Percentiles rank a stretch among this genome's conserved stretches.
phyloP scores from a whole-genome alignment of 2,888 invertebrate genomes.

The Netelia fuscicornis region DNA sequence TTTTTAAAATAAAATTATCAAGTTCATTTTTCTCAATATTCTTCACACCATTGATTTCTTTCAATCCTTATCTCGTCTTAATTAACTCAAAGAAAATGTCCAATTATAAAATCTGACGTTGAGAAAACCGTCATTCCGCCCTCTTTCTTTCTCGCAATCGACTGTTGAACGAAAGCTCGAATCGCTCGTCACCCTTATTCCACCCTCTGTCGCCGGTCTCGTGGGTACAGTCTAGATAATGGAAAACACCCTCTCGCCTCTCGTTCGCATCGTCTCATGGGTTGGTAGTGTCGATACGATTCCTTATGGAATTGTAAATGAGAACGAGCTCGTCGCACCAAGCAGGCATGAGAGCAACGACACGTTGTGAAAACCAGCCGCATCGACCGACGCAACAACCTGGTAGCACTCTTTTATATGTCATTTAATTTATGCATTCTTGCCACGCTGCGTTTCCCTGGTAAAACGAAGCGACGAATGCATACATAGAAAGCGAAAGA shows the following conservation, averaged over 20 bases:
- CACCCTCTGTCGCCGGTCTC: slow-evolving; percentile 24
- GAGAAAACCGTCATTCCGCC: not conserved
- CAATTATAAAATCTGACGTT: too few species aligned
- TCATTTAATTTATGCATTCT: slow-evolving; percentile 72
- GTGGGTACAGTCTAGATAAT: slow-evolving; percentile 65
- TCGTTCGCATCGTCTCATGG: slow-evolving; percentile 38
- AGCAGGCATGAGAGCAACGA: slow-evolving; percentile 9
- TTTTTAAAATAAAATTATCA: too few species aligned
- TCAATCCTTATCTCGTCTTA: too few species aligned
- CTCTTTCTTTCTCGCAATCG: not conserved
- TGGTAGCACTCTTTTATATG: slow-evolving; percentile 52
- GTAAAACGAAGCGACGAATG: slow-evolving; percentile 48
- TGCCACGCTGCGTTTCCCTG: slow-evolving; percentile 42
- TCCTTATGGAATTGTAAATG: slow-evolving; percentile 74
- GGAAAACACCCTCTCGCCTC: slow-evolving; percentile 70
- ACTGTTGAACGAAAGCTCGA: slow-evolving; percentile 19
- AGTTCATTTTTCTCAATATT: too few species aligned
- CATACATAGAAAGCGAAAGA: slow-evolving; percentile 43
- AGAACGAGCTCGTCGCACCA: slow-evolving; percentile 49
- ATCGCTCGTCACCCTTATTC: slow-evolving; percentile 46
- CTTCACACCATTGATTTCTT: too few species aligned
- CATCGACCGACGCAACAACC: slow-evolving; percentile 18
- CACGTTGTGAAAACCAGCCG: slow-evolving; percentile 36
- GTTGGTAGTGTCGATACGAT: slow-evolving; percentile 72
- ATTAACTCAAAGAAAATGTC: too few species aligned